Evolutionary conservation across 2,888 invertebrate species (phyloP).

Genomic region (Aporophyla lueneburgensis): DNA sequence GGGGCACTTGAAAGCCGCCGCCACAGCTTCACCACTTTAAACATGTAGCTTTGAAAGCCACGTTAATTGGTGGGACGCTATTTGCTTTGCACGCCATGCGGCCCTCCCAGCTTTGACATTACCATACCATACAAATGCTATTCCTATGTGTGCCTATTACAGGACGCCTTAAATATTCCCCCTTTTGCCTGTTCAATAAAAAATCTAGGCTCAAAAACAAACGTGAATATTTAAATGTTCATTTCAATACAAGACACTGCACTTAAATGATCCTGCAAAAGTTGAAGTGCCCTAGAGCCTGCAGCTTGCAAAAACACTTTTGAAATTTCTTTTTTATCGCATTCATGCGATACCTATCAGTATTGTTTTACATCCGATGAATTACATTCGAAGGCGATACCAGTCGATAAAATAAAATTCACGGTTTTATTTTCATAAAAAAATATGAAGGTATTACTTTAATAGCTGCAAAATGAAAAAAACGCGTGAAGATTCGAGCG

Average conservation of each 20-base stretch:
- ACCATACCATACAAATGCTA: constrained; percentile 55
- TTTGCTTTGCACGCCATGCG: constrained; percentile 75
- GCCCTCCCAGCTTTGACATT: constrained; percentile 63
- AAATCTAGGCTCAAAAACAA: constrained; percentile 55
- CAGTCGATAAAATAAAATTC: constrained; percentile 85
- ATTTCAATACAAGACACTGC: constrained; percentile 84
- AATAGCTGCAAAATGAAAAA: constrained; percentile 86
- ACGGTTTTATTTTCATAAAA: constrained; percentile 81
- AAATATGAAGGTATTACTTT: constrained; percentile 83
- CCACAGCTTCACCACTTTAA: constrained; percentile 76
- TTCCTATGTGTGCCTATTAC: constrained; percentile 39
- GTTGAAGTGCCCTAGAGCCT: constrained; percentile 80
- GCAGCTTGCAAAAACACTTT: constrained; percentile 78
- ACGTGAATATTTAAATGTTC: constrained; percentile 73
- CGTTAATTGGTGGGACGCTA: constrained; percentile 85
- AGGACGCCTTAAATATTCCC: constrained; percentile 41
- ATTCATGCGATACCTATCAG: constrained; percentile 84
- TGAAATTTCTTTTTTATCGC: constrained; percentile 83
- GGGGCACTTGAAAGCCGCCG: constrained; percentile 82
- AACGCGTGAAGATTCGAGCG: constrained; percentile 77
- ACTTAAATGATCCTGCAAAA: constrained; percentile 83
- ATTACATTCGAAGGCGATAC: constrained; percentile 82
- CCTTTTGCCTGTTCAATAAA: constrained; percentile 33
- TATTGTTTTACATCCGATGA: constrained; percentile 87
- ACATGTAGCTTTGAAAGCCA: constrained; percentile 80